A percentile compares a stretch with the other conserved stretches of the same genome.
Evolutionary conservation across 2,888 invertebrate species (phyloP).

Genomic region (Scaptomyza cyrtandrae): DNA sequence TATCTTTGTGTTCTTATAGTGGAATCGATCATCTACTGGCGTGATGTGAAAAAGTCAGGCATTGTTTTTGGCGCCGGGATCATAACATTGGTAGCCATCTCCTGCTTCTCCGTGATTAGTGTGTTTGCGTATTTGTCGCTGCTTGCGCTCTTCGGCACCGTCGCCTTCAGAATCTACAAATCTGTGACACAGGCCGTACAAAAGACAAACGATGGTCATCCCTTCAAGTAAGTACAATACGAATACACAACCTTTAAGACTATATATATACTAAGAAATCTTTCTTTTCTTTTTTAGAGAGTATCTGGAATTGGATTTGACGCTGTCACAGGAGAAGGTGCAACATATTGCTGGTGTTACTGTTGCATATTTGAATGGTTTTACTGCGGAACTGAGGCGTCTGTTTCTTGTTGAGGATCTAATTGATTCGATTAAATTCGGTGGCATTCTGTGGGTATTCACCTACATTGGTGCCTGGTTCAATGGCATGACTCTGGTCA

Average conservation of each 20-base stretch:
- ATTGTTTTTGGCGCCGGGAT: constrained; percentile 96
- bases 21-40: constrained; percentile 99
- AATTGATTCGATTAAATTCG: constrained; percentile 98
- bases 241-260: no score
- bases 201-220: constrained; percentile 98
- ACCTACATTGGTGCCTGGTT: constrained; percentile 99
- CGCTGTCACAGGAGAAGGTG: constrained; percentile 95
- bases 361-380: constrained; percentile 94
- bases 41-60: constrained; percentile 97
- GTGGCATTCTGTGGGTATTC: constrained; percentile 96
- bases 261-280: neutral
- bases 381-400: constrained; percentile 92
- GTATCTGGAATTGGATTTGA: constrained; percentile 94
- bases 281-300: constrained; percentile 86
- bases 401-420: constrained; percentile 98
- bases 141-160: constrained; percentile 92
- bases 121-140: constrained; percentile 97
- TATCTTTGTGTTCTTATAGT: constrained; percentile 87
- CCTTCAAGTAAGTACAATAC: constrained; percentile 94
- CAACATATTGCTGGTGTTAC: constrained; percentile 94
- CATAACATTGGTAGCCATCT: constrained; percentile 95
- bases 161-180: constrained; percentile 98
- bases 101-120: constrained; percentile 97
- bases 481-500: constrained; percentile 99
- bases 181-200: constrained; percentile 97